These are phyloP conservation scores for Drosophila guanche DNA, from an alignment of 1,140 invertebrate species.

Conservation along the genomic window DNA sequence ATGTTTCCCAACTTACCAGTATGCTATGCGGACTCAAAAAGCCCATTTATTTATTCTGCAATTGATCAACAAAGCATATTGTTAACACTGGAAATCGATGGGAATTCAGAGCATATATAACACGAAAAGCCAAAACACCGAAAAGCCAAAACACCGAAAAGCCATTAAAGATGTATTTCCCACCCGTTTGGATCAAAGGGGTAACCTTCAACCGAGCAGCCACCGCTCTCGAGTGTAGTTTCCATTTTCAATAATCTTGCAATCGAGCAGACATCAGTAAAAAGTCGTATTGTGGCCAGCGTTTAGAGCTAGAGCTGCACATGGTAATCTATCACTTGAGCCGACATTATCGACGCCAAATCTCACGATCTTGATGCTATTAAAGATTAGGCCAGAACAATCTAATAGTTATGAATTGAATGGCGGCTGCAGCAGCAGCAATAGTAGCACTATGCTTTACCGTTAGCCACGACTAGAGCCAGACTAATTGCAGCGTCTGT, in stretches of 20 bases:
- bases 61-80: conserved; percentile 11
- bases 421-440: conserved; percentile 1
- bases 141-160: conserved; percentile 57
- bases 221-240: neutral
- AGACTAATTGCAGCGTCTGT: conserved; percentile 68
- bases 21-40: conserved; percentile 31
- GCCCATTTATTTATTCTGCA: conserved; percentile 53
- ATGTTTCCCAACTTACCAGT: conserved; percentile 37
- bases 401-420: conserved; percentile 51
- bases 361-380: conserved; percentile 72
- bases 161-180: conserved; percentile 44
- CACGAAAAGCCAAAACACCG: conserved; percentile 43
- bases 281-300: conserved; percentile 9
- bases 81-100: neutral
- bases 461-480: conserved; percentile 79
- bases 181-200: neutral
- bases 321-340: conserved; percentile 69
- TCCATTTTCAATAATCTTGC: too few relatives aligned
- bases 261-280: conserved; percentile 3
- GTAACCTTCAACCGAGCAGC: neutral
- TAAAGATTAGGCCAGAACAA: conserved; percentile 40
- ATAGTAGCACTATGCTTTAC: conserved; percentile 45
- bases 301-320: conserved; percentile 16
- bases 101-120: conserved; percentile 19
- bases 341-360: conserved; percentile 72